These are phyloP conservation scores for Ptilonorhynchus violaceus DNA, from an alignment of 2,113 vertebrate genomes.

Conservation along the genomic window DNA sequence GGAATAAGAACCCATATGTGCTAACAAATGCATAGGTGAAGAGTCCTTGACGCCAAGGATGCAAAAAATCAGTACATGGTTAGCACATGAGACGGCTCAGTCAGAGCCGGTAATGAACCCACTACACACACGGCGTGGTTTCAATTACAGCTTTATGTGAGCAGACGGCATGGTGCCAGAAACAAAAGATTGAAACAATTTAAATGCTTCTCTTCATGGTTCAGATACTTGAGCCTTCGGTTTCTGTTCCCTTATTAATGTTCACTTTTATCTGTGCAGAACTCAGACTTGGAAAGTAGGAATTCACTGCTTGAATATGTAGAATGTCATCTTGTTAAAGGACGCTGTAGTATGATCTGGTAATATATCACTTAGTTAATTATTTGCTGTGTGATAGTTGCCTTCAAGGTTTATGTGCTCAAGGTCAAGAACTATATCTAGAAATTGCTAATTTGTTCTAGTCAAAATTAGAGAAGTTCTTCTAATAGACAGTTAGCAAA, in stretches of 20 bases:
- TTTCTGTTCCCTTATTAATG: conserved; percentile 47
- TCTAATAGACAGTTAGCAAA: conserved; percentile 38
- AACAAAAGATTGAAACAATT: conserved; percentile 51
- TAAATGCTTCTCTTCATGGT: conserved; percentile 59
- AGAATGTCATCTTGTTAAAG: conserved; percentile 36
- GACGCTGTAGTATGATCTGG: background rate
- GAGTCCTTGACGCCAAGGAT: conserved; percentile 52
- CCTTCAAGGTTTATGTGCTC: background rate
- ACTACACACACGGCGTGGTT: conserved; percentile 60
- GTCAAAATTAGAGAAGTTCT: conserved; percentile 44
- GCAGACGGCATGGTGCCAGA: conserved; percentile 69
- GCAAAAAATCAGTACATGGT: conserved; percentile 44
- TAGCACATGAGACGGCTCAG: conserved; percentile 37
- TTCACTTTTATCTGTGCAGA: conserved; percentile 61
- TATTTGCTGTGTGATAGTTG: conserved; percentile 4
- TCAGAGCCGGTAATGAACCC: conserved; percentile 60
- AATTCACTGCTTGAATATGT: conserved; percentile 53
- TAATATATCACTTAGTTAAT: background rate
- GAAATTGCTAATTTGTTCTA: conserved; percentile 49
- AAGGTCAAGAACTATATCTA: conserved; percentile 9
- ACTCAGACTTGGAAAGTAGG: conserved; percentile 39
- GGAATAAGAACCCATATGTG: background rate
- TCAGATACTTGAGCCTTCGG: conserved; percentile 48
- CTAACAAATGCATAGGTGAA: conserved; percentile 35
- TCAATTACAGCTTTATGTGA: conserved; percentile 71